Percentiles rank a stretch among this genome's conserved stretches.
Evolutionary conservation across 1,140 invertebrate genomes (phyloP).

Genomic region (Ceratina japonica): DNA sequence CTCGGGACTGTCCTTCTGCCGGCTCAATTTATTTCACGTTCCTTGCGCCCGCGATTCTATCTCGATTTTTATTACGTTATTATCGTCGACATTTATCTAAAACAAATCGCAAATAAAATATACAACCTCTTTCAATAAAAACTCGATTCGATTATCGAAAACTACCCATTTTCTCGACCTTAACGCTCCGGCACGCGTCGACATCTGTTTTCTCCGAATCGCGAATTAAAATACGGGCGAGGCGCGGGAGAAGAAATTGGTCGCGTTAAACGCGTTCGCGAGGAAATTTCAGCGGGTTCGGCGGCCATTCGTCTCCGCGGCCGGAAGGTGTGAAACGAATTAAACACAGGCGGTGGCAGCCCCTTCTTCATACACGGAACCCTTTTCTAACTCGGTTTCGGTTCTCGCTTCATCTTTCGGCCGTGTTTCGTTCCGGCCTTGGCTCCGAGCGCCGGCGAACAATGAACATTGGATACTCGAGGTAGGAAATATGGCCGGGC

Average conservation of each 20-base stretch:
- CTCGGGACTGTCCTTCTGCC: constrained; percentile 58
- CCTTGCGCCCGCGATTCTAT: no score
- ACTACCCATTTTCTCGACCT: no score
- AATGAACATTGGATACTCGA: constrained; percentile 66
- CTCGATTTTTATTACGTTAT: no score
- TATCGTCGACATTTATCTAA: no score
- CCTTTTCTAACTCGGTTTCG: not conserved
- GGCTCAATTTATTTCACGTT: constrained; percentile 66
- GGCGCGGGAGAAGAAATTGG: not conserved
- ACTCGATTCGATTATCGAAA: no score
- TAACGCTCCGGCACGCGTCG: no score
- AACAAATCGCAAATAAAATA: no score
- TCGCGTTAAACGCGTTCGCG: constrained; percentile 16
- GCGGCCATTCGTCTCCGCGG: constrained; percentile 50
- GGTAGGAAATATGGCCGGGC: constrained; percentile 65
- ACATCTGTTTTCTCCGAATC: no score
- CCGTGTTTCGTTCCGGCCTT: constrained; percentile 17
- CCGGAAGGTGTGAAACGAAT: constrained; percentile 69
- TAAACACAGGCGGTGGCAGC: constrained; percentile 60
- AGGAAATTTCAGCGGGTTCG: constrained; percentile 51
- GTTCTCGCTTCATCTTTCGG: constrained; percentile 19
- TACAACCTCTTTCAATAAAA: no score
- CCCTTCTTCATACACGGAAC: constrained; percentile 18
- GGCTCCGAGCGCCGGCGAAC: constrained; percentile 38
- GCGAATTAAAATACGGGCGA: not conserved